Evolutionary conservation across 2,888 invertebrate species (phyloP).

Genomic region (Kryphioiulus occultus): DNA sequence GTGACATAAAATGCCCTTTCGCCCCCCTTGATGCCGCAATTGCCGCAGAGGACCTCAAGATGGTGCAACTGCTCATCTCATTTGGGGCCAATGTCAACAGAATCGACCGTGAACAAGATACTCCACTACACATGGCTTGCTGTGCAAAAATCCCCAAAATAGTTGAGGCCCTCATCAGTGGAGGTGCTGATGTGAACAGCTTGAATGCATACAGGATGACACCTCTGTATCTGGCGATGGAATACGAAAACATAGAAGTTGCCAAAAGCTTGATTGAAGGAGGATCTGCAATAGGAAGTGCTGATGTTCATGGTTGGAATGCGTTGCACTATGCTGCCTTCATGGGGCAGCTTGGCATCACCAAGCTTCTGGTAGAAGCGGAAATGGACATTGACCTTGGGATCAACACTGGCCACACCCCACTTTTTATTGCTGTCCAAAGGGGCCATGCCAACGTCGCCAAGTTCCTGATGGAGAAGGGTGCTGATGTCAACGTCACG

Average conservation of each 20-base stretch:
- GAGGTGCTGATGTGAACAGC: background rate
- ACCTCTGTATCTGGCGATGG: background rate
- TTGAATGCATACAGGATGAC: background rate
- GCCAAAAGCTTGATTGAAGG: background rate
- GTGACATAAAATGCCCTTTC: background rate
- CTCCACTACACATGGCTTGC: background rate
- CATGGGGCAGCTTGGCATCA: background rate
- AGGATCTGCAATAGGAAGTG: background rate
- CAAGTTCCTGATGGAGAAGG: constrained; percentile 58
- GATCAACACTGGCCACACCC: background rate
- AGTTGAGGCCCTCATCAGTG: background rate
- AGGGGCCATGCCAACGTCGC: constrained; percentile 62
- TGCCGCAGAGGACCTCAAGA: background rate
- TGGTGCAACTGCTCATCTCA: background rate
- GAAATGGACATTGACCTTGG: constrained; percentile 72
- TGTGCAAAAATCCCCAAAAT: background rate
- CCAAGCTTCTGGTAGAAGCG: constrained; percentile 57
- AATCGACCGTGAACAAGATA: background rate
- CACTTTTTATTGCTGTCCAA: constrained; percentile 68
- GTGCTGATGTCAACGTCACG: constrained; percentile 69
- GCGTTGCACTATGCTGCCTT: background rate
- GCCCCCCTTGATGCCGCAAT: background rate
- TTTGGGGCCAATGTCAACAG: constrained; percentile 8
- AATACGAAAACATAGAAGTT: background rate
- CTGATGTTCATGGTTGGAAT: background rate